Percentiles rank a stretch among this genome's conserved stretches.
phyloP scores from a whole-genome alignment of 2,888 invertebrate species.

The Caenorhabditis macrosperma region DNA sequence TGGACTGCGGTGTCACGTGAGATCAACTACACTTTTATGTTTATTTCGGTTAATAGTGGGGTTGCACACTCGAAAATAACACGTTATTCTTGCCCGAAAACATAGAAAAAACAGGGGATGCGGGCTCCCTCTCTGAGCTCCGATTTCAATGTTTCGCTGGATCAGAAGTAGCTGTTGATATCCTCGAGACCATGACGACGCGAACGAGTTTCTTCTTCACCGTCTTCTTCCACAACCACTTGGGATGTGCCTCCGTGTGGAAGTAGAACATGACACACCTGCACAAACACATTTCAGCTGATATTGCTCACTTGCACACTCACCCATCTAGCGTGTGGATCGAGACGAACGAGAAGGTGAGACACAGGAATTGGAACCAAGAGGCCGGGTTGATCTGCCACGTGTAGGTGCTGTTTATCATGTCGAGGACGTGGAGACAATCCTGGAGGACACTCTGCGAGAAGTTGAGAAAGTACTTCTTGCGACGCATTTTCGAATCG shows the following conservation, averaged over 20 bases:
- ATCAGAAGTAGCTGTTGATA: constrained; percentile 7
- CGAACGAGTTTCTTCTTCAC: constrained; percentile 25
- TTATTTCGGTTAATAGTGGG: background rate
- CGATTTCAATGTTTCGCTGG: background rate
- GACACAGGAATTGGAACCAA: constrained; percentile 39
- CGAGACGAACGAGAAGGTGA: constrained; percentile 38
- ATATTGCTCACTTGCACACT: background rate
- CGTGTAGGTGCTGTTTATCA: constrained; percentile 51
- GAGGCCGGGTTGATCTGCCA: constrained; percentile 15
- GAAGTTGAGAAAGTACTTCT: constrained; percentile 31
- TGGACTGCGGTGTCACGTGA: constrained; percentile 9
- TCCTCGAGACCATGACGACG: constrained; percentile 16
- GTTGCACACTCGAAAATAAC: too few species aligned
- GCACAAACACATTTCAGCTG: background rate
- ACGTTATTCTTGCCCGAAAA: too few species aligned
- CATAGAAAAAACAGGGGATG: constrained; percentile 2
- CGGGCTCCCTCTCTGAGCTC: background rate
- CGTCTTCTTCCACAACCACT: constrained; percentile 39
- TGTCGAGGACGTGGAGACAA: constrained; percentile 44
- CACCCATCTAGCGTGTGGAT: constrained; percentile 41
- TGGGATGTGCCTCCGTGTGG: constrained; percentile 38
- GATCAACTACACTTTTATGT: background rate
- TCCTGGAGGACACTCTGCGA: constrained; percentile 42
- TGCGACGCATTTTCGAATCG: constrained; percentile 36
- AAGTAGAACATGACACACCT: constrained; percentile 47